These are phyloP conservation scores for Daphoenositta chrysoptera DNA, from an alignment of 2,113 vertebrate genomes.

Conservation along the genomic window DNA sequence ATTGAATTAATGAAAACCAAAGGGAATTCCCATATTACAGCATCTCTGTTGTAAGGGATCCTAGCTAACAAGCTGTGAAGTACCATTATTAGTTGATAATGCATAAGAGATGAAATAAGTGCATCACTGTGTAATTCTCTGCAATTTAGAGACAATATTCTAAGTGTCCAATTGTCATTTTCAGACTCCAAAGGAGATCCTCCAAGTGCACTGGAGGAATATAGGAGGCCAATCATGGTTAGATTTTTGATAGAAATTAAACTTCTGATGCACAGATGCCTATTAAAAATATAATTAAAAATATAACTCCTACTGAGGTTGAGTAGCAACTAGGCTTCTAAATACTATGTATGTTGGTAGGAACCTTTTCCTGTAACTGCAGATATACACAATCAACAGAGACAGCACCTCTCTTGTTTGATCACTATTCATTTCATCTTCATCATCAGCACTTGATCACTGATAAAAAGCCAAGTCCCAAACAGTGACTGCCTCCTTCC, in stretches of 20 bases:
- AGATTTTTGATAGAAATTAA: background rate
- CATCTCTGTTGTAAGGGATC: background rate
- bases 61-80: background rate
- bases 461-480: background rate
- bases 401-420: background rate
- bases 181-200: background rate
- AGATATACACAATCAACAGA: background rate
- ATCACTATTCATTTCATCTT: background rate
- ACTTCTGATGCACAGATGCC: background rate
- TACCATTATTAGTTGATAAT: background rate
- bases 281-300: background rate
- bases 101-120: background rate
- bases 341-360: background rate
- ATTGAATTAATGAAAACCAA: conserved; percentile 16
- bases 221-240: background rate
- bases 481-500: background rate
- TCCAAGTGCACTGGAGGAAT: background rate
- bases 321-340: background rate
- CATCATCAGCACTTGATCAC: background rate
- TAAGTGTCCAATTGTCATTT: background rate
- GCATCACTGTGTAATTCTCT: background rate
- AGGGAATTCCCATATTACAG: background rate
- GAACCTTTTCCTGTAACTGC: background rate
- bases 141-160: background rate
- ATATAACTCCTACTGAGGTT: background rate